Conservation (phyloP, 2,797 vertebrate species). For the Tauraco hartlaubi region DNA sequence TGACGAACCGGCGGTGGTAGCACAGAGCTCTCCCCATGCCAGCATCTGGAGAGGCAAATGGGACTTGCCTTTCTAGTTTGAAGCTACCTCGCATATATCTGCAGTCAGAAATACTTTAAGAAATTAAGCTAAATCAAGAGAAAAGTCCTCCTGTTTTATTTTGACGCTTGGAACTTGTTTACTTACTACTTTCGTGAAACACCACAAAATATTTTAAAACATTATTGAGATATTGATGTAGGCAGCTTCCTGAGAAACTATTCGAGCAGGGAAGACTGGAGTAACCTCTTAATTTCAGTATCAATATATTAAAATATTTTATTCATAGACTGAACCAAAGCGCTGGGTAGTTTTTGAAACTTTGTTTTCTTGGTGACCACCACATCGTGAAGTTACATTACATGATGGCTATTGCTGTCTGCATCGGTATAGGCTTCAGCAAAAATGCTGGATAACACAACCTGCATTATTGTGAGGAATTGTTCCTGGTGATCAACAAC, state of each 20-base stretch:
- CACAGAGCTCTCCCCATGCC: fast-evolving
- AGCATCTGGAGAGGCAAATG: fast-evolving
- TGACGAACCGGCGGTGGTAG: neutral
- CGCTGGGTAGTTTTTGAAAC: neutral
- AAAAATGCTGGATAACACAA: neutral
- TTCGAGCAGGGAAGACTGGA: neutral
- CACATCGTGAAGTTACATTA: neutral
- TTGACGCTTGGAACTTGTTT: neutral
- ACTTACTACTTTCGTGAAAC: neutral
- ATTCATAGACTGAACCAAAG: neutral
- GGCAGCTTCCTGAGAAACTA: neutral
- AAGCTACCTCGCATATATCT: neutral
- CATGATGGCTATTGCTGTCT: fast-evolving
- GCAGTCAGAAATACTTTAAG: neutral
- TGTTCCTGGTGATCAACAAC: neutral
- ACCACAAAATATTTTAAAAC: neutral
- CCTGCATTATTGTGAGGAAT: neutral
- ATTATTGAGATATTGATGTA: neutral
- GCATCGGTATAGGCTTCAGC: neutral
- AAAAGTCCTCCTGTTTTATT: neutral
- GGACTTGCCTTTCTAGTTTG: neutral
- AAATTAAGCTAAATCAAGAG: neutral
- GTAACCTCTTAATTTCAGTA: neutral
- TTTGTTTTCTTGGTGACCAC: neutral
- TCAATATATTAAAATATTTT: neutral